Evolutionary conservation across 2,888 invertebrate species (phyloP).

Genomic region (Lasioglossum oenotherae): DNA sequence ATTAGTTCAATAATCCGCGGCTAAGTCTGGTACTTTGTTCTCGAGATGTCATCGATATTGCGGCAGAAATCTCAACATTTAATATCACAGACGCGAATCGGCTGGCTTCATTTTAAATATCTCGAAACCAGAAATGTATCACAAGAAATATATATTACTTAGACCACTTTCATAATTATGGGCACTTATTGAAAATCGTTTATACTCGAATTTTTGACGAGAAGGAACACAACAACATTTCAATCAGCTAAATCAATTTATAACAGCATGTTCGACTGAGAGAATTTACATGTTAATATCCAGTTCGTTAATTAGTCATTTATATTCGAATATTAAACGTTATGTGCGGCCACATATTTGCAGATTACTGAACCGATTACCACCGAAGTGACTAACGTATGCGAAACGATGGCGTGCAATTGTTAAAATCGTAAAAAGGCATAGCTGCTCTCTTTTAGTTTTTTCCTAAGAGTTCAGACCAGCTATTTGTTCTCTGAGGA

Average conservation of each 20-base stretch:
- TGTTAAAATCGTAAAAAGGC: background rate
- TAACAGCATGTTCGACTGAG: background rate
- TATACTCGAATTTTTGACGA: background rate
- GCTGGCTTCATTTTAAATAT: background rate
- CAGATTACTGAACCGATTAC: background rate
- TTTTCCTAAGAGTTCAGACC: background rate
- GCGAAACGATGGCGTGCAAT: background rate
- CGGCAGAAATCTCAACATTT: constrained; percentile 7
- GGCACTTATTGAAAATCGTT: background rate
- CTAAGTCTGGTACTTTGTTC: background rate
- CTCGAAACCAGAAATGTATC: too few species aligned
- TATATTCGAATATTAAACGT: background rate
- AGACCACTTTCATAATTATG: too few species aligned
- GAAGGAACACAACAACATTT: background rate
- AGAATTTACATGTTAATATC: background rate
- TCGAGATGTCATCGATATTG: constrained; percentile 18
- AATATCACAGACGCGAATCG: background rate
- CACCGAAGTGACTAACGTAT: background rate
- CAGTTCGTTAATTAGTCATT: background rate
- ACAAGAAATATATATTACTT: too few species aligned
- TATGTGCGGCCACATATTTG: background rate
- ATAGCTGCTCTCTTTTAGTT: background rate
- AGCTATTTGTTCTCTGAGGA: background rate
- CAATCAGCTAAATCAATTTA: background rate
- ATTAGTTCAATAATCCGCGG: constrained; percentile 40